A percentile compares a stretch with the other conserved stretches of the same genome.
Evolutionary conservation across 2,888 invertebrate genomes (phyloP).

Genomic region (Andrena trimmerana): DNA sequence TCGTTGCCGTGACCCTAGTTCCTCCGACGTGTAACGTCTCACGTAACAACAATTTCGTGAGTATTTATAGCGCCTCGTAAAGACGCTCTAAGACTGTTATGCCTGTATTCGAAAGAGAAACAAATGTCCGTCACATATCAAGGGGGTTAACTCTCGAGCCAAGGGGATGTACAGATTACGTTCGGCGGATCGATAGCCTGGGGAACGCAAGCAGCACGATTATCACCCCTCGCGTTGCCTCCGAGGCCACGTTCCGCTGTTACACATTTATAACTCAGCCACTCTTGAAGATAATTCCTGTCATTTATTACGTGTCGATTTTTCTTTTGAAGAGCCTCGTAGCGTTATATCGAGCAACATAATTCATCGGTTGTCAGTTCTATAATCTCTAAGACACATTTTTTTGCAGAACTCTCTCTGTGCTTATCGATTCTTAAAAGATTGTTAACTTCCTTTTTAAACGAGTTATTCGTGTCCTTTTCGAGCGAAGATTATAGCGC

Average conservation of each 20-base stretch:
- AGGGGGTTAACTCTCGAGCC: slow-evolving; percentile 75
- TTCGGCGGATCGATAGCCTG: slow-evolving; percentile 76
- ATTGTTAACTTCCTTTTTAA: no score
- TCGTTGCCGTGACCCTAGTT: slow-evolving; percentile 2
- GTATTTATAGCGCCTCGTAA: slow-evolving; percentile 76
- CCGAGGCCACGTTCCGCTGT: slow-evolving; percentile 25
- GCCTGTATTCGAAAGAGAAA: slow-evolving; percentile 79
- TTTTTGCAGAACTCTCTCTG: no score
- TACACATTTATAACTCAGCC: not conserved
- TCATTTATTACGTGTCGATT: not conserved
- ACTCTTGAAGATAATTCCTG: not conserved
- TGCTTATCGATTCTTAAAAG: no score
- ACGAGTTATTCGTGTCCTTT: no score
- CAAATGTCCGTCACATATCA: slow-evolving; percentile 83
- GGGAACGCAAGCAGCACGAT: slow-evolving; percentile 52
- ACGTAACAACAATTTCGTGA: slow-evolving; percentile 73
- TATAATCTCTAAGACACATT: not conserved
- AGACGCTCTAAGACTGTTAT: slow-evolving; percentile 73
- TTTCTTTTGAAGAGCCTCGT: not conserved
- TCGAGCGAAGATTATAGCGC: no score
- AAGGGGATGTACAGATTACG: slow-evolving; percentile 77
- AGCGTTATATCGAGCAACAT: not conserved
- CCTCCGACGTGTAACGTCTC: slow-evolving; percentile 30
- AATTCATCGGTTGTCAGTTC: not conserved
- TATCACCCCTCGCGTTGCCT: slow-evolving; percentile 52